Evolutionary conservation across 2,113 vertebrate genomes (phyloP), one percentile per base, ranked within the genome.

Genomic region (Bos indicus): DNA sequence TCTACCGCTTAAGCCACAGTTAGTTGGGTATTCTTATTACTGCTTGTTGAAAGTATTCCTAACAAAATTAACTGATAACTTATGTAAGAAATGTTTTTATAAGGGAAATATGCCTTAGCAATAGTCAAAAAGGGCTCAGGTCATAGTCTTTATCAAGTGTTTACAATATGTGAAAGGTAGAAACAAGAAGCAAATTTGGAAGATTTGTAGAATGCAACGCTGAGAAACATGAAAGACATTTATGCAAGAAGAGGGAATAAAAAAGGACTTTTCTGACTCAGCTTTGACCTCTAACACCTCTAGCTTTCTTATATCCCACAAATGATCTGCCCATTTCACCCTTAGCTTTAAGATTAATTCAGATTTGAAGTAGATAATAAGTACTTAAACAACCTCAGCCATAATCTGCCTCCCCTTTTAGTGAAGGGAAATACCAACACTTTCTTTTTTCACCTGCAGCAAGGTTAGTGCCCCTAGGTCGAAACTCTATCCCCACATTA

Each of bases 21-120:
- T 62, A 51, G 19, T 2, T 88, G 78, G 17, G 3, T n/a, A 30
- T 12, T 64, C 43, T 82, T 52, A 8, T 52, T 88, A 60, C 12
- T 86, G 93, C 30, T 46, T 82, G 21, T 62, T 60, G 23, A 59
- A 95, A 77, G 48, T 30, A 59, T 82, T 89, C 26, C n/a, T 60
- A 94, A 80, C 19, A 93, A 88, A 85, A 80, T 14, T 56, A 43
- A 54, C 54, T 30, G 15, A 54, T 85, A 60, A 84, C 21, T 30
- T 67, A 67, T 19, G 36, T 83, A 93, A 56, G 74, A 94, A 94
- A 57, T 6, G 6, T 9, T 67, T 89, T 94, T 52, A 57, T 67
- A 84, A 96, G 51, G 40, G 15, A 62, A 85, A 57, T 26, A n/a
- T 46, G 25, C 48, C 84, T 95, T 77, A 28, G 48, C 91, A 86